Evolutionary conservation across 2,797 vertebrate species (phyloP).

Genomic region (Anas acuta): DNA sequence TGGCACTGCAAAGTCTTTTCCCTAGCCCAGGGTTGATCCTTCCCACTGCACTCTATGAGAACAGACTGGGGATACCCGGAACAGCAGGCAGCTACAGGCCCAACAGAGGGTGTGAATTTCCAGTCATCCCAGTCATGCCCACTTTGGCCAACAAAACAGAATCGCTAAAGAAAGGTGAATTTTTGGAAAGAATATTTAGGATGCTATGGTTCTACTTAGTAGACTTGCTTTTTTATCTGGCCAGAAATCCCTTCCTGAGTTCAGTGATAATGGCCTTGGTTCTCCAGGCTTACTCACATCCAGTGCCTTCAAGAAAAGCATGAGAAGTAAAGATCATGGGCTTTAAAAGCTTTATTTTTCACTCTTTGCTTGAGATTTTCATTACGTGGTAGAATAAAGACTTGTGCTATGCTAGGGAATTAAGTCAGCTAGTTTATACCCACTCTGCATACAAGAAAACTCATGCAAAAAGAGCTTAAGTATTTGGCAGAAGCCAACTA

Average conservation of each 20-base stretch:
- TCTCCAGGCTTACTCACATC: background rate
- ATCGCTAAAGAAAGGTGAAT: too few species aligned
- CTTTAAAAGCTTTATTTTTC: background rate
- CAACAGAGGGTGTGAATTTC: background rate
- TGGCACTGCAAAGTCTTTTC: background rate
- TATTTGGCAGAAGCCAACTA: background rate
- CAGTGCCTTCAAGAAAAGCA: background rate
- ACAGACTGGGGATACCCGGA: background rate
- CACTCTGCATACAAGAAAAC: background rate
- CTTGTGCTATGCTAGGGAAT: background rate
- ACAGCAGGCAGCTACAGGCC: background rate
- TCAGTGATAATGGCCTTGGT: background rate
- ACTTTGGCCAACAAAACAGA: background rate
- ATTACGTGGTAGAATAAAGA: accelerated
- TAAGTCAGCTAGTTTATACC: background rate
- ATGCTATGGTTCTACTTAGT: background rate
- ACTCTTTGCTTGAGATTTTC: background rate
- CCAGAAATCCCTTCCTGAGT: background rate
- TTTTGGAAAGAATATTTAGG: background rate
- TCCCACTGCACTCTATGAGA: background rate
- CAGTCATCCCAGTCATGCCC: background rate
- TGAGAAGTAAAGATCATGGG: background rate
- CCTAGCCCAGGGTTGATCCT: background rate
- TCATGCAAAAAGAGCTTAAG: background rate
- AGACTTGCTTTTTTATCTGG: background rate